A percentile compares a stretch with the other conserved stretches of the same genome.
Evolutionary conservation across 2,888 invertebrate genomes (phyloP).

Genomic region (Scaptomyza reducta): DNA sequence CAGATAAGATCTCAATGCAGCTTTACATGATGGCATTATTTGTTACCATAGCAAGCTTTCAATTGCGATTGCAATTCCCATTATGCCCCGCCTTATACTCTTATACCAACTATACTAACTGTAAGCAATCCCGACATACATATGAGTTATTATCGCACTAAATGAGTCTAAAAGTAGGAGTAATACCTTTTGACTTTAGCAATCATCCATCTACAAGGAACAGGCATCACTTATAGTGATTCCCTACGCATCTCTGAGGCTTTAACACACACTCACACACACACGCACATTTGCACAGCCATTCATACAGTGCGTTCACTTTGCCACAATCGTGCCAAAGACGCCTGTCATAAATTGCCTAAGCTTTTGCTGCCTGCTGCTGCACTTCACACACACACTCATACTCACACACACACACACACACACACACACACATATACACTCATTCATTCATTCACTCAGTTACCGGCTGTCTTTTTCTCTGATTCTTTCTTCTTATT

Average conservation of each 20-base stretch:
- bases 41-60: not conserved
- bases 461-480: slow-evolving; percentile 50
- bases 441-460: slow-evolving; percentile 41
- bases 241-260: slow-evolving; percentile 22
- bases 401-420: not conserved
- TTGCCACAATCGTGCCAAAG: slow-evolving; percentile 29
- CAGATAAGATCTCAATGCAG: not conserved
- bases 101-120: slow-evolving; percentile 1
- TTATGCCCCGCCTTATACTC: not conserved
- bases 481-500: not conserved
- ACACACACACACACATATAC: not conserved
- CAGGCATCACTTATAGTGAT: slow-evolving; percentile 28
- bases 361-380: slow-evolving; percentile 29
- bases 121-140: slow-evolving; percentile 17
- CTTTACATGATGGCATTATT: not conserved
- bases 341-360: slow-evolving; percentile 58
- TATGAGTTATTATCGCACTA: slow-evolving; percentile 30
- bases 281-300: not conserved
- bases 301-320: slow-evolving; percentile 23
- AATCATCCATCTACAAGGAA: slow-evolving; percentile 37
- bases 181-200: slow-evolving; percentile 52
- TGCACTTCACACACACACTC: slow-evolving; percentile 14
- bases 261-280: not conserved
- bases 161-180: slow-evolving; percentile 25
- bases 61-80: not conserved